These are phyloP conservation scores for Branchellion lobata DNA, from an alignment of 2,888 invertebrate species.

Conservation along the genomic window DNA sequence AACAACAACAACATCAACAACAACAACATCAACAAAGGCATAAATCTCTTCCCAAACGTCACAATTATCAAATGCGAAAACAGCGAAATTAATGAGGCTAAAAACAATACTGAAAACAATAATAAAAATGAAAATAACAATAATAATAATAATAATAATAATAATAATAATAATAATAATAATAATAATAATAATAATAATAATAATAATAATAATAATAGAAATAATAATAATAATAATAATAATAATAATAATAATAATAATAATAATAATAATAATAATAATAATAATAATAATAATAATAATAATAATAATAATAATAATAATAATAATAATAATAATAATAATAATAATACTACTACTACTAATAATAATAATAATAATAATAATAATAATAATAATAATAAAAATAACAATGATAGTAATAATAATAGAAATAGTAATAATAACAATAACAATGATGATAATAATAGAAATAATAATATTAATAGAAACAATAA, in stretches of 20 bases:
- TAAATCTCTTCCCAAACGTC: neutral
- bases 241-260: neutral
- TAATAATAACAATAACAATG: neutral
- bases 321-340: too few relatives aligned
- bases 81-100: too few relatives aligned
- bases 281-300: neutral
- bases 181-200: neutral
- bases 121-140: neutral
- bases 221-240: neutral
- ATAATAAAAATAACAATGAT: neutral
- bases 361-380: too few relatives aligned
- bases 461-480: neutral
- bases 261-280: neutral
- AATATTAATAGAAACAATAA: neutral
- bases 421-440: neutral
- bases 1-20: constrained; percentile 16
- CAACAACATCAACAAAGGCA: constrained; percentile 17
- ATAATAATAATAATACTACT: too few relatives aligned
- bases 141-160: neutral
- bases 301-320: neutral
- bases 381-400: neutral
- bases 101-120: neutral
- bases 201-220: neutral
- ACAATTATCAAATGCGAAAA: too few relatives aligned
- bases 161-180: neutral